Base-by-base conservation (phyloP, 2,113 vertebrate species). In the Microcebus griseorufus region DNA sequence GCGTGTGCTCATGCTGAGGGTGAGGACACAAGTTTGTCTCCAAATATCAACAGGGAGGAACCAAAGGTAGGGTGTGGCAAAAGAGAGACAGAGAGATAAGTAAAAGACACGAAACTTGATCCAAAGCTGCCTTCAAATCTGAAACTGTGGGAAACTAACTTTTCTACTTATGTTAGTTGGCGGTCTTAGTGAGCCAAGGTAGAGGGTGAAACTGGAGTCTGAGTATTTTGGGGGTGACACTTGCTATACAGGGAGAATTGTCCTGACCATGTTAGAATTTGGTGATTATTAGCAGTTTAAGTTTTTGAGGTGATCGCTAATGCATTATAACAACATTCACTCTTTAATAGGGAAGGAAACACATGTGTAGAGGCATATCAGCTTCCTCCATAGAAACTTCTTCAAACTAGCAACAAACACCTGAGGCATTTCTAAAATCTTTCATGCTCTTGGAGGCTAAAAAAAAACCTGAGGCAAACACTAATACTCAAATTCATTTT, bases 1-100 rank as follows among this genome's bases (percentile, higher is more conserved):
- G 69, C 32, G 27, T n/a, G 73, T 2, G 32, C 16, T 60, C 65
- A 29, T 51, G n/a, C 11, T 29, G 48, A 90, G 55, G 7, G 23
- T 29, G 42, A 83, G 48, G 73, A 55, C 53, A 51, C 13, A 42
- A 64, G 51, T 42, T 84, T 69, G 81, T 76, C 91, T 88, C 83
- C 65, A 81, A 96, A 90, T 42, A 76, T 42, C 72, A 79, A 37
- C 23, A 80, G 17, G 48, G 75, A 97, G 67, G 32, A 87, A 81
- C 9, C 72, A 48, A 65, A 87, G 37, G 64, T 60, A 25, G 72
- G 70, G 17, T 53, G 42, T 27, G 37, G n/a, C 9, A 17, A 73
- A 32, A 27, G 29, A 64, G 25, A 81, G 67, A 65, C 32, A 13
- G 16, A 37, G 70, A 72, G 4, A 9, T 8, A 32, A 13, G 53